Evolutionary conservation across 1,140 invertebrate genomes (phyloP), one percentile per base, ranked within the genome.

Genomic region (Nomia melanderi): DNA sequence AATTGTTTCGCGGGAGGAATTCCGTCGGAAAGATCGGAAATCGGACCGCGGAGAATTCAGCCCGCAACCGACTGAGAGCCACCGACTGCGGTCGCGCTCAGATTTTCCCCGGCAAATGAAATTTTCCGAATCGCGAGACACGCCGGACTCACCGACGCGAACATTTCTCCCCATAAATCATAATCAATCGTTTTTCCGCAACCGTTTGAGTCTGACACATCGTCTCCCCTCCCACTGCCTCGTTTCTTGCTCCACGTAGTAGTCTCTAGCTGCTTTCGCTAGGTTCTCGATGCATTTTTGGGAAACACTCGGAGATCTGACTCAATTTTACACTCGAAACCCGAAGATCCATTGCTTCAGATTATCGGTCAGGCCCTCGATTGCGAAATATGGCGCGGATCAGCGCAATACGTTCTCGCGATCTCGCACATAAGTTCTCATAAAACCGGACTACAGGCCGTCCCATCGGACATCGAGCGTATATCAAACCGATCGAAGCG

Each of bases 61-160:
- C 3, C 33, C 33, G 33, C 33, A 36, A 36, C 33, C 33, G 33
- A 36, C 33, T 36, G 33, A n/a, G n/a, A n/a, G 44, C 29, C n/a
- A 62, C 54, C 59, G 67, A 11, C 27, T 12, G 5, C 41, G 54
- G 39, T 73, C 71, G 50, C 41, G 41, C 27, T 54, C 66, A 36
- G 60, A 75, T 78, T 82, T 83, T 44, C 57, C 59, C 70, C 47
- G 44, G 54, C 74, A 81, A 85, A 86, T 81, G 36, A 81, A 84
- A 86, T 87, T 88, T 87, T 88, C 87, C 87, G 83, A 84, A 82
- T 88, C 86, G 85, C 79, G 69, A 82, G 79, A 79, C 81, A 71
- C 69, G 65, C 59, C 62, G 33, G 53, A 77, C 41, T 80, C 80
- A 65, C 25, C 79, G 65, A 77, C 50, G 78, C 78, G 85, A 76